Percentiles rank a stretch among this genome's conserved stretches.
phyloP scores from a whole-genome alignment of 2,113 vertebrate genomes.

The Vulpes lagopus region DNA sequence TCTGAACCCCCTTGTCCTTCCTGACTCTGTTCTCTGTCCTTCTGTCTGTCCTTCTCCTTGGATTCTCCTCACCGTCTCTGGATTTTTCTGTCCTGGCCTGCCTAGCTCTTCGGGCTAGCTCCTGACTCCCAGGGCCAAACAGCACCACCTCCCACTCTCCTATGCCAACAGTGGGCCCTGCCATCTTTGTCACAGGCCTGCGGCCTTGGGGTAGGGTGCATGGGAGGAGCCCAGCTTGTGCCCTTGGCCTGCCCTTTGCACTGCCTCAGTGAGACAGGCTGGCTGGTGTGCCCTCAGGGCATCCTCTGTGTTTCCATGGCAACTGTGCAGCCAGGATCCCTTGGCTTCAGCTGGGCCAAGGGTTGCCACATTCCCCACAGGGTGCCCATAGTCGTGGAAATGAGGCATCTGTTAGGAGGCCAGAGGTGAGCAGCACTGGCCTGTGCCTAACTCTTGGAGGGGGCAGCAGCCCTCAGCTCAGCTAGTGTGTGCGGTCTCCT shows the following conservation, averaged over 20 bases:
- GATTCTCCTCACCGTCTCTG: not conserved
- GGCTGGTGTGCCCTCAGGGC: not conserved
- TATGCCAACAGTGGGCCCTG: not conserved
- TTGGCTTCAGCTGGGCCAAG: not conserved
- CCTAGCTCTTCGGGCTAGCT: not conserved
- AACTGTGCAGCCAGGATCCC: not conserved
- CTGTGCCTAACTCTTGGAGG: not conserved
- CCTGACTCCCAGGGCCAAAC: not conserved
- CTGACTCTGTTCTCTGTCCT: not conserved
- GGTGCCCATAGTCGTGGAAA: not conserved
- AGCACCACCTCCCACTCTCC: not conserved
- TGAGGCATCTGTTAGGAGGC: not conserved
- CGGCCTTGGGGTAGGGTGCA: fast-evolving
- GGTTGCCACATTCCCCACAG: not conserved
- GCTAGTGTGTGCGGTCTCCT: not conserved
- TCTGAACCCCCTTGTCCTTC: not conserved
- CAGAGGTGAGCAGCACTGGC: not conserved
- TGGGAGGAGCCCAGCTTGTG: not conserved
- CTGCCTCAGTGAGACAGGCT: not conserved
- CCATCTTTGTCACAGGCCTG: not conserved
- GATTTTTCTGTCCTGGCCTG: not conserved
- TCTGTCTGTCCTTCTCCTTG: not conserved
- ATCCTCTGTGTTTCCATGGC: constrained; percentile 24
- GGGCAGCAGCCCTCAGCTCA: too few species aligned
- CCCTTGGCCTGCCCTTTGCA: not conserved